These are phyloP conservation scores for Lutraria lutraria DNA, from an alignment of 2,888 invertebrate genomes.

Conservation along the genomic window DNA sequence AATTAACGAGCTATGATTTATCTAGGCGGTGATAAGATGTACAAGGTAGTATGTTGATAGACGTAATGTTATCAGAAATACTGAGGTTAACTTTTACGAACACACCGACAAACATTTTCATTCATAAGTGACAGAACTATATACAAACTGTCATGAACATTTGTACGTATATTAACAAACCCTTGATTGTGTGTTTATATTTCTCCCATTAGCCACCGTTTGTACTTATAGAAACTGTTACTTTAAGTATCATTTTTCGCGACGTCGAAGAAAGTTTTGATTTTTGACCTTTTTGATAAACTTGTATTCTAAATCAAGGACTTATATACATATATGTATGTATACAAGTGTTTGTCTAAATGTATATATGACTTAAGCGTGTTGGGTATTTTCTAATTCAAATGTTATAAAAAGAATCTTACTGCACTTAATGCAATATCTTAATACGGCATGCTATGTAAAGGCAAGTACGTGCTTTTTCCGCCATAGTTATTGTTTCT, in stretches of 20 bases:
- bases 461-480: neutral
- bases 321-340: no score
- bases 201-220: neutral
- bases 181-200: neutral
- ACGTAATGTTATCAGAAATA: neutral
- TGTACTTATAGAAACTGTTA: neutral
- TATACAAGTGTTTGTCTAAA: no score
- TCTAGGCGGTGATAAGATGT: neutral
- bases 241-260: neutral
- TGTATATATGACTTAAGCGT: no score
- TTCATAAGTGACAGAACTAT: slow-evolving; percentile 3
- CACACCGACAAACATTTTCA: slow-evolving; percentile 11
- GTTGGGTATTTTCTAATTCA: no score
- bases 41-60: neutral
- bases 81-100: neutral
- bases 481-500: neutral
- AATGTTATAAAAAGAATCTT: no score
- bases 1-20: neutral
- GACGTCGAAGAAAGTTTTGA: no score
- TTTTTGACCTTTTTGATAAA: no score
- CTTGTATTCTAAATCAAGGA: no score
- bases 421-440: no score
- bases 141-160: neutral
- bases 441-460: neutral
- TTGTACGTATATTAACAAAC: neutral